A percentile compares a stretch with the other conserved stretches of the same genome.
phyloP scores from a whole-genome alignment of 2,888 invertebrate genomes.

The Nephrotoma appendiculata region DNA sequence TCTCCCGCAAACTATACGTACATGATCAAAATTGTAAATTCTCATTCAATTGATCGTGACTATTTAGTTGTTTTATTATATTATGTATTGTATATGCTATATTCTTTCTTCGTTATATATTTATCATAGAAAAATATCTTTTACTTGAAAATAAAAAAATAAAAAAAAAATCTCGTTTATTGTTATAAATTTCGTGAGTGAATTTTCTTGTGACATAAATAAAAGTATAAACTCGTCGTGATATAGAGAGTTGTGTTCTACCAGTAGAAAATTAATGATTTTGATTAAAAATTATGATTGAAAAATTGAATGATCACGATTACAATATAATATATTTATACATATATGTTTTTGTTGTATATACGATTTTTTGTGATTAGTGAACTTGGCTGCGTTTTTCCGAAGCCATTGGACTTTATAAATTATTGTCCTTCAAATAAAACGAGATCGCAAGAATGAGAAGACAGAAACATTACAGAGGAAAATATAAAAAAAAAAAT shows the following conservation, averaged over 20 bases:
- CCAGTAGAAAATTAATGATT: not conserved
- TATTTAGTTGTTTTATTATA: not conserved
- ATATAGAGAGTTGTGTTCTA: not conserved
- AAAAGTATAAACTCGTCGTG: not conserved
- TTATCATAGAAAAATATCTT: not conserved
- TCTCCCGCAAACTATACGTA: not conserved
- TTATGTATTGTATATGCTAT: not conserved
- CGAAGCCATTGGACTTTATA: not conserved
- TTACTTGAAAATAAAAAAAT: not conserved
- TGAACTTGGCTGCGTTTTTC: not conserved
- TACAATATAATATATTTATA: not conserved
- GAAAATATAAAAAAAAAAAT: not conserved
- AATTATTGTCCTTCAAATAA: not conserved
- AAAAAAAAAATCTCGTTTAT: not conserved
- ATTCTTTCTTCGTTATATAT: not conserved
- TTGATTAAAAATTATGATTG: constrained; percentile 4
- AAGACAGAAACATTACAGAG: not conserved
- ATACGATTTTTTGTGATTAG: not conserved
- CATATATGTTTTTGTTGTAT: too few species aligned
- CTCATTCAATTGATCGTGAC: not conserved
- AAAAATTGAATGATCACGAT: constrained; percentile 2
- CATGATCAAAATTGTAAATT: not conserved
- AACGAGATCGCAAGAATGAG: not conserved
- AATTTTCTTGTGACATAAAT: constrained; percentile 3
- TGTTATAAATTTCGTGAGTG: not conserved